Evolutionary conservation across 2,113 vertebrate species (phyloP).

Genomic region (Pomatorhinus ruficollis): DNA sequence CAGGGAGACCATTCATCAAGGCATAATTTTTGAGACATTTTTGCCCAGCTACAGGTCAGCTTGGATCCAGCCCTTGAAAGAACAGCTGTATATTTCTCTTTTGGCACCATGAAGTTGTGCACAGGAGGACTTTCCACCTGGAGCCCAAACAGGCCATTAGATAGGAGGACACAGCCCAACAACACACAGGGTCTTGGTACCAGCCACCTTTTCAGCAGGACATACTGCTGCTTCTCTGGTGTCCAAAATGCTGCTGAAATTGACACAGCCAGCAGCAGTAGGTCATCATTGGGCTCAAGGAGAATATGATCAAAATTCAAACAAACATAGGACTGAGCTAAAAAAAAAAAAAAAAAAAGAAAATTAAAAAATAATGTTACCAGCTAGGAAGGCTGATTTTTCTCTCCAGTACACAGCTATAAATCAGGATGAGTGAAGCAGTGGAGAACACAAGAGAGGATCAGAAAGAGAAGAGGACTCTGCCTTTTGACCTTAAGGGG

Average conservation of each 20-base stretch:
- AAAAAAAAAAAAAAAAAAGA: not conserved
- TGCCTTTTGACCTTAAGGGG: not conserved
- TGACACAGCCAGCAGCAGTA: not conserved
- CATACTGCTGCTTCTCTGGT: not conserved
- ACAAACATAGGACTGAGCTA: not conserved
- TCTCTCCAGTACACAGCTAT: not conserved
- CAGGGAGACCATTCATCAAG: not conserved
- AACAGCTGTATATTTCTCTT: not conserved
- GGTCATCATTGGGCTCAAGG: not conserved
- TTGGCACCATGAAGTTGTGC: not conserved
- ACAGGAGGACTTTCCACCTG: not conserved
- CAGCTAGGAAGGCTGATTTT: not conserved
- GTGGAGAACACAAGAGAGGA: not conserved
- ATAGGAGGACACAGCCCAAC: not conserved
- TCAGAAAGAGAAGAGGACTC: not conserved
- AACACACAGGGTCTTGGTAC: accelerated
- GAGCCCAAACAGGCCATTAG: not conserved
- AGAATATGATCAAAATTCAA: not conserved
- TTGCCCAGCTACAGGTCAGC: not conserved
- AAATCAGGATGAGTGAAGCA: not conserved
- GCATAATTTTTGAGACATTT: not conserved
- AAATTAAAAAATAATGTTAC: not conserved
- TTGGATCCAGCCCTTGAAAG: not conserved
- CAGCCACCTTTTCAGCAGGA: not conserved
- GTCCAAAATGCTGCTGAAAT: not conserved